Evolutionary conservation across 2,888 invertebrate species (phyloP), one percentile per base, ranked within the genome.

Genomic region (Cataglyphis albicans): DNA sequence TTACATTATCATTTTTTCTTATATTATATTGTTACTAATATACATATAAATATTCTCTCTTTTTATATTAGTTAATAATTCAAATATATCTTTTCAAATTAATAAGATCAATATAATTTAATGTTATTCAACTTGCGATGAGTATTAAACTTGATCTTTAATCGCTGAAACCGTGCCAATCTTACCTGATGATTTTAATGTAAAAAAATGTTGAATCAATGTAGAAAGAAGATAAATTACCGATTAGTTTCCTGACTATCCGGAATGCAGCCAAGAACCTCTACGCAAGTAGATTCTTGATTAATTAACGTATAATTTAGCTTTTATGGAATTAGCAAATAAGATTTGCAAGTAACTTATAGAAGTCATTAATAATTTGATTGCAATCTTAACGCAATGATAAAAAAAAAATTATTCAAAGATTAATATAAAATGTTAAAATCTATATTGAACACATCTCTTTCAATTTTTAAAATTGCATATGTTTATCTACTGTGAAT

Each of bases 231-330:
- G 65, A 63, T 74, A 32, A 74, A 64, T 44, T 9, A 9, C 3
- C n/a, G 41, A 63, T 74, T 74, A 21, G 2, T 44, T 64, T 74
- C 15, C 32, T n/a, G n/a, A 1, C 5, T 29, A 15, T 55, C 6
- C 44, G 9, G 21, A 74, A 73, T n/a, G 3, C 29, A 63, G 15
- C 10, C 32, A n/a, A 32, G 65, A 32, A 74, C 64, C n/a, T 21
- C 6, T 52, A 35, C 35, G 41, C 41, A 41, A n/a, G 9, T 25
- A 44, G 21, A 15, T 15, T 12, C 21, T 15, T 74, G 32, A 74
- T 64, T 64, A 74, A 74, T 64, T 44, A 63, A 64, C 15, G 64
- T n/a, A 12, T 15, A 18, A 61, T 64, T 63, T 74, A 44, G 5
- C 63, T 41, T 73, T 59, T 57, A 57, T 12, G 21, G 18, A 57